Percentiles rank a stretch among this genome's conserved stretches.
Evolutionary conservation across 2,888 invertebrate species (phyloP).

Genomic region (Yponomeuta malinellus): DNA sequence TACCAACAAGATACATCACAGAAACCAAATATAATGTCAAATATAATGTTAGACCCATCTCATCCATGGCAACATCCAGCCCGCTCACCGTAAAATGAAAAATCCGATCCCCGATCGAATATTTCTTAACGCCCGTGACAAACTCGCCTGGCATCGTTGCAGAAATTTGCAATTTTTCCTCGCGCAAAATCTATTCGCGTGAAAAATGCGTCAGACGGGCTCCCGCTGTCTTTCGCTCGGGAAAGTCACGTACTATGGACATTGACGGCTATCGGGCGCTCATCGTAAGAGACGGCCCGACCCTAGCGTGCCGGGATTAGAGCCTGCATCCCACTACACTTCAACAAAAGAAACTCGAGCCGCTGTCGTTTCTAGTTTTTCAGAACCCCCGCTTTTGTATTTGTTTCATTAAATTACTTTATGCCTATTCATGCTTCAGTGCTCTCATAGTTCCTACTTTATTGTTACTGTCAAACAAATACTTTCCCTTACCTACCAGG

Average conservation of each 20-base stretch:
- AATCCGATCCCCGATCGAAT: constrained; percentile 41
- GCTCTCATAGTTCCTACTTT: not conserved
- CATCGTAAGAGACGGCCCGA: constrained; percentile 29
- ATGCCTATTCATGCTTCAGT: not conserved
- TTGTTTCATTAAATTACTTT: not conserved
- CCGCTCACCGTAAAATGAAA: constrained; percentile 33
- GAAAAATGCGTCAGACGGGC: constrained; percentile 46
- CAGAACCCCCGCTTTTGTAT: not conserved
- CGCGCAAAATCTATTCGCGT: constrained; percentile 45
- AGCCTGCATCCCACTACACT: not conserved
- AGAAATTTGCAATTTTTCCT: constrained; percentile 58
- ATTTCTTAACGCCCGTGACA: constrained; percentile 38
- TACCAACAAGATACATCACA: too few species aligned
- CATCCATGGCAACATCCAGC: not conserved
- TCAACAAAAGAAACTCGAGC: not conserved
- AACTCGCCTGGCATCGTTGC: constrained; percentile 35
- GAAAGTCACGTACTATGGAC: constrained; percentile 61
- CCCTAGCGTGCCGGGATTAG: not conserved
- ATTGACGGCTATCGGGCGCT: constrained; percentile 44
- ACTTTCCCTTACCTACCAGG: not conserved
- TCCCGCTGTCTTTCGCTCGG: constrained; percentile 35
- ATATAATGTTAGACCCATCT: not conserved
- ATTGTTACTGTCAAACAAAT: not conserved
- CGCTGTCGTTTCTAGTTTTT: not conserved
- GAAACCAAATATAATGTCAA: not conserved